Base-by-base conservation (phyloP, 2,113 vertebrate genomes). In the Nettapus auritus region DNA sequence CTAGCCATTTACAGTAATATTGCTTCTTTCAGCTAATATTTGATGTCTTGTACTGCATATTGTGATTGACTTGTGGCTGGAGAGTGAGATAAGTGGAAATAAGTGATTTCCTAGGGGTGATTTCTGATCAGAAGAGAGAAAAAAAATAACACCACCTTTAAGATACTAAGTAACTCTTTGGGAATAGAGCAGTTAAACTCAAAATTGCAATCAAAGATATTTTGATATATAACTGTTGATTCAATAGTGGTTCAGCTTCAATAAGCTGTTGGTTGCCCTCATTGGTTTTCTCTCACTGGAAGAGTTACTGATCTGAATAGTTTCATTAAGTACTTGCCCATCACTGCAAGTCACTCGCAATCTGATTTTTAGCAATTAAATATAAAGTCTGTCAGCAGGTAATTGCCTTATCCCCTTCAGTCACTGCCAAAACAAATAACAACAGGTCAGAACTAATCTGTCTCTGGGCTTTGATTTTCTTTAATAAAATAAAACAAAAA, bases 321-420 rank as follows among this genome's bases (percentile, higher is more conserved):
- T 88, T 88, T 79, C 17, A 66, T 75, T 82, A 88, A 69, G 28
- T 53, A 53, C 62, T 90, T 95, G 62, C 36, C 77, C 75, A 88
- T 82, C 76, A 75, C 11, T 86, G 86, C 60, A 79, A 90, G 62
- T 94, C 73, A 78, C 55, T 84, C 1, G 8, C 36, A 80, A 46
- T 81, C 62, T 84, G 62, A 86, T 71, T 95, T 95, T 94, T 88
- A 79, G 93, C 62, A 93, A 96, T 89, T 84, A 93, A 93, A 66
- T 62, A 40, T 21, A 68, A 86, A 81, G 48, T 60, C 64, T 88
- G 68, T 76, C 68, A 94, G 59, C 59, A 80, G 28, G 67, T 84
- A 75, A 79, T 71, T 93, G 71, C 29, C 57, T 92, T 66, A 84
- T 56, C 48, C 77, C 12, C 81, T 93, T 85, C 26, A 94, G 50